Evolutionary conservation across 2,797 vertebrate genomes (phyloP).

Genomic region (Pangasius mekongensis): DNA sequence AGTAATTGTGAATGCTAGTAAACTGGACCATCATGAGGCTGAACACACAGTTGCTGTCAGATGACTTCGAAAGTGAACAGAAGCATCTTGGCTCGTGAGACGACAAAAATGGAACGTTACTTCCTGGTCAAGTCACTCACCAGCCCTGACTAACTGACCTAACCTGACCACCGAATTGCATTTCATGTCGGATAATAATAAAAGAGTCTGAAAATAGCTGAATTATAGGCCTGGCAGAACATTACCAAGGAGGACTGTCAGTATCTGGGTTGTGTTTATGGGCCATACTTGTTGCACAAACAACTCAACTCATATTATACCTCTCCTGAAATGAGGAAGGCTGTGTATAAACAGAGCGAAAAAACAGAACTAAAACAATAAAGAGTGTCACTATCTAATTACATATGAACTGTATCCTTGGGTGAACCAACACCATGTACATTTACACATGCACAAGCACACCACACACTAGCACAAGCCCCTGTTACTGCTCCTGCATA

Average conservation of each 20-base stretch:
- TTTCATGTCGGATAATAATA: not conserved
- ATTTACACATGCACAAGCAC: slow-evolving; percentile 42
- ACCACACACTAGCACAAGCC: slow-evolving; percentile 30
- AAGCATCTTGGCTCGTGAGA: not conserved
- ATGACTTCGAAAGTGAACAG: not conserved
- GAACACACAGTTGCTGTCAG: not conserved
- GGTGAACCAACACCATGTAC: slow-evolving; percentile 20
- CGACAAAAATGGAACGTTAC: not conserved
- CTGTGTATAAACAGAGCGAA: not conserved
- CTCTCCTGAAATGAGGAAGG: not conserved
- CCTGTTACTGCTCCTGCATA: not conserved
- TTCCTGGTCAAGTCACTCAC: not conserved
- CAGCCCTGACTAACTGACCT: not conserved
- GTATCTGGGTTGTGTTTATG: slow-evolving; percentile 3
- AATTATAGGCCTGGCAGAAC: not conserved
- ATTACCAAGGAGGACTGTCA: not conserved
- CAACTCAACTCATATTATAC: not conserved
- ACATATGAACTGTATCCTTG: slow-evolving; percentile 5
- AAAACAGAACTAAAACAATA: not conserved
- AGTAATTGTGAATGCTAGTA: not conserved
- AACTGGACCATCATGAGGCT: not conserved
- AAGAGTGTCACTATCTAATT: slow-evolving; percentile 11
- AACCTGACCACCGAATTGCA: not conserved
- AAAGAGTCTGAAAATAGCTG: not conserved
- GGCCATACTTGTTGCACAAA: not conserved